Evolutionary conservation across 23 tunicate genomes (phyloP).

Genomic region (Diplosoma virens): DNA sequence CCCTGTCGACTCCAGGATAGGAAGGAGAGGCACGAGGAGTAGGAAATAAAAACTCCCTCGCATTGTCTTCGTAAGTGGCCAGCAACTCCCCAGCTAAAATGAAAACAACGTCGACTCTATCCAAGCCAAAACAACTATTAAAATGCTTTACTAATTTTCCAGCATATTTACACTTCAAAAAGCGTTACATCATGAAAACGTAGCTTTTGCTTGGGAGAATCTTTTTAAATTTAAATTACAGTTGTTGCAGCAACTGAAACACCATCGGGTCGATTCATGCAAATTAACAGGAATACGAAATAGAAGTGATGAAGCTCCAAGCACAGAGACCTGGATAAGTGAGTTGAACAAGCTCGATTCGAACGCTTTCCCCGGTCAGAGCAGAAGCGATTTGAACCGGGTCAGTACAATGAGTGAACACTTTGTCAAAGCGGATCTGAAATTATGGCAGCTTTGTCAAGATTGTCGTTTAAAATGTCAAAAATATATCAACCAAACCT

Average conservation of each 20-base stretch:
- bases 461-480: background rate
- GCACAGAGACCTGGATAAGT: constrained; percentile 71
- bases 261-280: no score
- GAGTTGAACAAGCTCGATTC: constrained; percentile 75
- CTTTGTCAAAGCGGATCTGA: constrained; percentile 87
- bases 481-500: constrained; percentile 22
- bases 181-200: background rate
- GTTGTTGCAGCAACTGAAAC: no score
- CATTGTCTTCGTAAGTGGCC: constrained; percentile 83
- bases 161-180: no score
- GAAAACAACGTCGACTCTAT: no score
- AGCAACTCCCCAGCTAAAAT: constrained; percentile 74
- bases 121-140: no score
- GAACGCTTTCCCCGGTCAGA: constrained; percentile 60
- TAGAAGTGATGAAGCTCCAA: no score
- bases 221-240: background rate
- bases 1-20: constrained; percentile 98
- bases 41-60: constrained; percentile 97
- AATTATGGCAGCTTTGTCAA: background rate
- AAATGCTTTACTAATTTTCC: no score
- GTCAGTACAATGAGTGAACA: constrained; percentile 75
- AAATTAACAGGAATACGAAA: no score
- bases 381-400: constrained; percentile 87
- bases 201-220: background rate
- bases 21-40: constrained; percentile 87